A percentile compares a stretch with the other conserved stretches of the same genome.
These are phyloP conservation scores for Metalampra italica DNA, from an alignment of 2,888 invertebrate species.

Conservation along the genomic window DNA sequence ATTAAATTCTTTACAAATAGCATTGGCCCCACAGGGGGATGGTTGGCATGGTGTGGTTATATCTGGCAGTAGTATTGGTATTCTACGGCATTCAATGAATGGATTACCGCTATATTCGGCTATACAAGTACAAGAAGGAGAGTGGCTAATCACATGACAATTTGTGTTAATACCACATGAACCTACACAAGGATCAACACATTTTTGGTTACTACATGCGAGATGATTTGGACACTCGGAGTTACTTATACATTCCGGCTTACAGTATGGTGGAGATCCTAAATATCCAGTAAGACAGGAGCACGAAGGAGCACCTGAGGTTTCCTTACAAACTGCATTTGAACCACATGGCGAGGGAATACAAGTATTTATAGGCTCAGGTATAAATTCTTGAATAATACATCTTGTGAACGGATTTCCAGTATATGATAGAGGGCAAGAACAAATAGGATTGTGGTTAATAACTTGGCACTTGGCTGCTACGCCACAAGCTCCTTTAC, in stretches of 20 bases:
- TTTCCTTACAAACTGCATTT: conserved; percentile 84
- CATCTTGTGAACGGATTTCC: conserved; percentile 89
- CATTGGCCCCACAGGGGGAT: conserved; percentile 83
- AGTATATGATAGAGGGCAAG: conserved; percentile 81
- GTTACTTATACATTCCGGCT: conserved; percentile 89
- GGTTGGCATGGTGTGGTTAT: conserved; percentile 77
- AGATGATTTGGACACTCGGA: conserved; percentile 83
- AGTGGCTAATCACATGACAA: conserved; percentile 86
- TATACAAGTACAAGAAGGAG: conserved; percentile 84
- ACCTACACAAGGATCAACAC: conserved; percentile 85
- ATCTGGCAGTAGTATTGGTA: conserved; percentile 50
- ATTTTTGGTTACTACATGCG: conserved; percentile 88
- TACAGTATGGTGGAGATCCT: conserved; percentile 86
- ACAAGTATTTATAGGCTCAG: conserved; percentile 81
- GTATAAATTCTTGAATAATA: conserved; percentile 64
- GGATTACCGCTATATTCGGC: conserved; percentile 86
- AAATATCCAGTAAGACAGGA: conserved; percentile 83
- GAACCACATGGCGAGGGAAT: conserved; percentile 90
- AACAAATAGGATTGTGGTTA: conserved; percentile 89
- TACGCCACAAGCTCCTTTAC: conserved; percentile 88
- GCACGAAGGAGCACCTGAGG: conserved; percentile 84
- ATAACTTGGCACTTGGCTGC: conserved; percentile 86
- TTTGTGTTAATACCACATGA: conserved; percentile 85
- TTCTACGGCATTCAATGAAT: conserved; percentile 80
- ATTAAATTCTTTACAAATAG: conserved; percentile 80